Conservation (phyloP, 2,113 vertebrate species). For the Carassius gibelio region DNA sequence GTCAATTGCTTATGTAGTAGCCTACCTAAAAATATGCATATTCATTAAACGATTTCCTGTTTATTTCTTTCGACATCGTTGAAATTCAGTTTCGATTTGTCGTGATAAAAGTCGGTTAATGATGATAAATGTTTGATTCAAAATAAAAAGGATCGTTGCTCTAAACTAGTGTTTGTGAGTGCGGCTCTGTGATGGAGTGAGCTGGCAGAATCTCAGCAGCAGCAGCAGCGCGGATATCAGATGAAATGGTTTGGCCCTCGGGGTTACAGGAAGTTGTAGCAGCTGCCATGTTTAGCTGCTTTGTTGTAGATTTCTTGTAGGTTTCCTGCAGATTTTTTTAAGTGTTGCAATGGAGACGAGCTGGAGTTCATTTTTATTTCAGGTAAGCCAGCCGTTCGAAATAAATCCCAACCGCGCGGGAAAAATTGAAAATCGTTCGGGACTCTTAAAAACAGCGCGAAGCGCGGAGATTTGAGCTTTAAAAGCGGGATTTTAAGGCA, state of each 20-base stretch:
- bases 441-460: background rate
- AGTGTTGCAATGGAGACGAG: conserved; percentile 85
- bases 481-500: conserved; percentile 61
- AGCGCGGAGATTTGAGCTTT: conserved; percentile 30
- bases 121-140: background rate
- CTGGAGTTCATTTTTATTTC: conserved; percentile 89
- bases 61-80: background rate
- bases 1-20: background rate
- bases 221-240: conserved; percentile 42
- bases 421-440: background rate
- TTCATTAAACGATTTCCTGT: background rate
- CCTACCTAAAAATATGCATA: background rate
- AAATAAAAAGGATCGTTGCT: background rate
- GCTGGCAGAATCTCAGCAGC: conserved; percentile 46
- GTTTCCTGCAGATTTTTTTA: conserved; percentile 77
- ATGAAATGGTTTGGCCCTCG: conserved; percentile 70
- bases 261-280: conserved; percentile 84
- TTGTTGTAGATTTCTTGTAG: conserved; percentile 85
- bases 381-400: conserved; percentile 72
- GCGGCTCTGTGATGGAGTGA: conserved; percentile 18
- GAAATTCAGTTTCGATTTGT: background rate
- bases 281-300: conserved; percentile 85
- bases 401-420: background rate
- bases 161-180: conserved; percentile 21
- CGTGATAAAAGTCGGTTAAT: background rate